Evolutionary conservation across 2,888 invertebrate genomes (phyloP), one percentile per base, ranked within the genome.

Genomic region (Crossocerus cetratus): DNA sequence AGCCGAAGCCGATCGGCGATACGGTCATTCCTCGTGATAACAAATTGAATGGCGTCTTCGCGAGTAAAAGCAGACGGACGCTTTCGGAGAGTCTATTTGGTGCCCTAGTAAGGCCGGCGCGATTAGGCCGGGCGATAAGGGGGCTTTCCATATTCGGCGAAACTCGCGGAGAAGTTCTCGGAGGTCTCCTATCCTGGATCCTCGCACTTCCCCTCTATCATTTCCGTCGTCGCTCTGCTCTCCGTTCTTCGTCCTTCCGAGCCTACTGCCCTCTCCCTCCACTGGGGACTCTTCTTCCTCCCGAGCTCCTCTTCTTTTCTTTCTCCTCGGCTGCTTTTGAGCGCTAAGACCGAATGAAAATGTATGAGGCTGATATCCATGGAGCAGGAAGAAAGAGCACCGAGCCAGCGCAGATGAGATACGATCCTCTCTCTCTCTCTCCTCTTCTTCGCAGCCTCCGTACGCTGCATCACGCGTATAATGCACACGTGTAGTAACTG

Each of bases 111-210:
- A 83, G 82, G 83, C 81, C 76, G 75, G 77, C 66, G 72, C 84
- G 88, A 87, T 88, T 86, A 84, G 83, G 80, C 81, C 74, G 67
- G 76, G 70, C 82, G 86, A 86, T 86, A 86, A 86, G 83, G 65
- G 69, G 73, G 66, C 76, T 58, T 49, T 69, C 86, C 86, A 85
- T 86, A 86, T 88, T 87, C 85, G 86, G 86, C 77, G 74, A 78
- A 77, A 65, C 72, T 56, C 71, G 66, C 72, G 69, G 70, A 77
- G 68, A 69, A 58, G 60, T 67, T 64, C 62, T 58, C 61, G 69
- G 55, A 44, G 63, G 62, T 63, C 73, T 73, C 62, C 57, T 55
- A 60, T 64, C 60, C 8, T 14, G 42, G 11, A 16, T 56, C 32
- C 54, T 20, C 32, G 20, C 20, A 21, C 43, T 21, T 59, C 44